These are phyloP conservation scores for Diabrotica balteata DNA, from an alignment of 2,888 invertebrate genomes.

Conservation along the genomic window DNA sequence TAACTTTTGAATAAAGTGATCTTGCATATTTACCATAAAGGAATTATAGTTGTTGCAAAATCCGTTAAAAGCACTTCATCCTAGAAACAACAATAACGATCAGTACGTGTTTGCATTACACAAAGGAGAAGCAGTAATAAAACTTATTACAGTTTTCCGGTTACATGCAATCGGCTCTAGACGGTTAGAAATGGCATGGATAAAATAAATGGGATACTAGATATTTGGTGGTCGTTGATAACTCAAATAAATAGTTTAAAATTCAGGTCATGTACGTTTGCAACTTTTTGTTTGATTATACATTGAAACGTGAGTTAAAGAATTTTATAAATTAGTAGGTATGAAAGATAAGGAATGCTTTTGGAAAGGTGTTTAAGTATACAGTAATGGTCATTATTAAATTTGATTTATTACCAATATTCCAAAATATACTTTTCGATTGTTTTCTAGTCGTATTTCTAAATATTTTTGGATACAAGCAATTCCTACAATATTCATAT, in stretches of 20 bases:
- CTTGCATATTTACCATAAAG: slow-evolving; percentile 5
- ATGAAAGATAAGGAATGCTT: too few relatives aligned
- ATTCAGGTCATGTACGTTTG: slow-evolving; percentile 10
- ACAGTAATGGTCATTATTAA: too few relatives aligned
- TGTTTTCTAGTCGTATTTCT: too few relatives aligned
- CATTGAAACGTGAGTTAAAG: too few relatives aligned
- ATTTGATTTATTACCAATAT: too few relatives aligned
- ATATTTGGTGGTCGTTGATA: slow-evolving; percentile 13
- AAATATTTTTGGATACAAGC: too few relatives aligned
- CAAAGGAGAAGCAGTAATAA: slow-evolving; percentile 23
- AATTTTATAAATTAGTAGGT: too few relatives aligned
- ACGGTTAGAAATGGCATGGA: slow-evolving; percentile 22
- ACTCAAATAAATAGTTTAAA: slow-evolving; percentile 16
- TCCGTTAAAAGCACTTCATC: slow-evolving; percentile 22
- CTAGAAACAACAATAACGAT: slow-evolving; percentile 26
- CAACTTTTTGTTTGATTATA: too few relatives aligned
- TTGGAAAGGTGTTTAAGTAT: too few relatives aligned
- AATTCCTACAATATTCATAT: too few relatives aligned
- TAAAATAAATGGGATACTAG: slow-evolving; percentile 19
- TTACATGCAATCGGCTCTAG: slow-evolving; percentile 22
- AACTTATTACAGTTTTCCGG: slow-evolving; percentile 26
- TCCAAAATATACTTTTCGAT: too few relatives aligned
- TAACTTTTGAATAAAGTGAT: background rate
- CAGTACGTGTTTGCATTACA: slow-evolving; percentile 27
- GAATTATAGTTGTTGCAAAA: slow-evolving; percentile 21